phyloP scores from a whole-genome alignment of 1,140 invertebrate genomes.

The Aphidius ervi region DNA sequence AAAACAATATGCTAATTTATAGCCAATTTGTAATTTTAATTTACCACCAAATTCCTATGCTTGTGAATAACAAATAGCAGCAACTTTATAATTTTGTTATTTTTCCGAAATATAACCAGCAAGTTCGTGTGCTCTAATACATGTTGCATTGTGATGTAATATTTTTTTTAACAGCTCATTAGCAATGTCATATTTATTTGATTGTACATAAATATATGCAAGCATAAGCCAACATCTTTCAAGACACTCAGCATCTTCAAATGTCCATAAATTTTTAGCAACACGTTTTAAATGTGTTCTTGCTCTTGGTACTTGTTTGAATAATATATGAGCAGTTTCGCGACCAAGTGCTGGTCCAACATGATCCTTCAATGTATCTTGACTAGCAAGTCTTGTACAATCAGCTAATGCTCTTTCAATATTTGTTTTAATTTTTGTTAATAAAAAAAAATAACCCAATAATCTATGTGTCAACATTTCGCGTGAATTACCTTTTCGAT shows the following conservation, averaged over 20 bases:
- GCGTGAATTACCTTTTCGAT: constrained; percentile 62
- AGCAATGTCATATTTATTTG: constrained; percentile 82
- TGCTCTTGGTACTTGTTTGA: constrained; percentile 89
- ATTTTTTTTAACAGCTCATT: constrained; percentile 76
- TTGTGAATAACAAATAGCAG: constrained; percentile 75
- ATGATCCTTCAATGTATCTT: constrained; percentile 68
- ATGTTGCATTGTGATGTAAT: constrained; percentile 85
- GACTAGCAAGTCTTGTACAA: constrained; percentile 70
- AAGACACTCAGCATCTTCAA: constrained; percentile 92
- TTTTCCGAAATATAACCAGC: constrained; percentile 86
- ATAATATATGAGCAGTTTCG: constrained; percentile 78
- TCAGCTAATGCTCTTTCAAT: constrained; percentile 81
- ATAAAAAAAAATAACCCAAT: constrained; percentile 75
- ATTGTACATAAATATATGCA: constrained; percentile 87
- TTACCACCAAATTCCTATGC: constrained; percentile 82
- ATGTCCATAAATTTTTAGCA: constrained; percentile 82
- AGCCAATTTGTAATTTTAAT: constrained; percentile 79
- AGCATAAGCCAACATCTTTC: constrained; percentile 92
- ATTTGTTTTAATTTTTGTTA: constrained; percentile 81
- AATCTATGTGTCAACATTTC: constrained; percentile 67
- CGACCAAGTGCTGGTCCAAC: constrained; percentile 87
- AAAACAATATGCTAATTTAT: constrained; percentile 88
- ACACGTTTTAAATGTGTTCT: constrained; percentile 90
- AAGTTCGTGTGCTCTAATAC: constrained; percentile 86
- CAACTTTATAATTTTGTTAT: constrained; percentile 85